Percentiles rank a stretch among this genome's conserved stretches.
Evolutionary conservation across 2,888 invertebrate species (phyloP).

Genomic region (Arenicola marina): DNA sequence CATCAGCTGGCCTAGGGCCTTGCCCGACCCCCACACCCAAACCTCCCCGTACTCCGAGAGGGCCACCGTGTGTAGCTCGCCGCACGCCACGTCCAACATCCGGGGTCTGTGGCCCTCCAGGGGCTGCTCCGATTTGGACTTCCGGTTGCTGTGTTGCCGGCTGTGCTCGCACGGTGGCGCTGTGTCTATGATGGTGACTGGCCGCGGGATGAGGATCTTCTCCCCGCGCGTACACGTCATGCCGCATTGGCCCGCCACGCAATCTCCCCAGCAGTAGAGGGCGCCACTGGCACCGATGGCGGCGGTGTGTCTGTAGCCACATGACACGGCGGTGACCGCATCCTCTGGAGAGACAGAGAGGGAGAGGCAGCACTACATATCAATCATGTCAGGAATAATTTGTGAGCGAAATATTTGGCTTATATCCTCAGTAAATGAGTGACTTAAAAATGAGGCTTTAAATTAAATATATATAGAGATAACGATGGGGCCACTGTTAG

Average conservation of each 20-base stretch:
- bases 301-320: conserved; percentile 71
- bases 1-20: conserved; percentile 44
- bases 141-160: background rate
- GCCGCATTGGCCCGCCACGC: conserved; percentile 69
- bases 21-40: conserved; percentile 59
- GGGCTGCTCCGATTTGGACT: no score
- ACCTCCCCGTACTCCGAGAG: conserved; percentile 46
- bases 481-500: no score
- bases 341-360: conserved; percentile 19
- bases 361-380: background rate
- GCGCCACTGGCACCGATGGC: conserved; percentile 46
- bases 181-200: conserved; percentile 2
- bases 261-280: conserved; percentile 59
- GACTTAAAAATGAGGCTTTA: no score
- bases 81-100: conserved; percentile 39
- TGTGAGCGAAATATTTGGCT: no score
- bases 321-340: conserved; percentile 72
- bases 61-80: conserved; percentile 51
- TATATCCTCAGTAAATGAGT: no score
- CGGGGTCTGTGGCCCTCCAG: conserved; percentile 9
- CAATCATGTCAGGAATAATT: no score
- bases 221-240: background rate
- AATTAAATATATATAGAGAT: no score
- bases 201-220: conserved; percentile 1
- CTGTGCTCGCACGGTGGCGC: conserved; percentile 10